These are phyloP conservation scores for Forbesichthys papilliferus DNA, from an alignment of 2,113 vertebrate genomes.

Conservation along the genomic window DNA sequence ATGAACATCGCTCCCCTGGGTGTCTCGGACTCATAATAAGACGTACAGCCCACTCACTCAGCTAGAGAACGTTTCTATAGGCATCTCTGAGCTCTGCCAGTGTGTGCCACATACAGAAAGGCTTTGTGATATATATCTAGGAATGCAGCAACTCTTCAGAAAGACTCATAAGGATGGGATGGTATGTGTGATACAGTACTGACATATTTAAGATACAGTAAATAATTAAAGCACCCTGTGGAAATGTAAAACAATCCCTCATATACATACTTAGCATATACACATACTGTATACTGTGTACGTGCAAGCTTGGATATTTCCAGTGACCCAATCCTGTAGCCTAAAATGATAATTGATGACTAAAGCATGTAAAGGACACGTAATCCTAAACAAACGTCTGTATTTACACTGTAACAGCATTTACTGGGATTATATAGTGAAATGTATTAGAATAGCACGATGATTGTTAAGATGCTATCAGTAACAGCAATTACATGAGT, in stretches of 20 bases:
- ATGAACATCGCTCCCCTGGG: conserved; percentile 3
- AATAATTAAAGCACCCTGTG: not conserved
- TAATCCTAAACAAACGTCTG: not conserved
- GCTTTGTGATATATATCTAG: conserved; percentile 32
- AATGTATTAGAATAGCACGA: conserved; percentile 1
- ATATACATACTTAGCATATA: too few species aligned
- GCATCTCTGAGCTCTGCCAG: conserved; percentile 12
- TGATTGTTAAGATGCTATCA: conserved; percentile 29
- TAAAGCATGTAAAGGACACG: not conserved
- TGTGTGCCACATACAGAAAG: conserved; percentile 4
- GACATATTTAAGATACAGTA: not conserved
- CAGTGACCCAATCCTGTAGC: too few species aligned
- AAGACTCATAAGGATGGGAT: not conserved
- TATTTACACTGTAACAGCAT: conserved; percentile 7
- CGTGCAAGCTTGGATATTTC: too few species aligned
- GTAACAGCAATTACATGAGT: conserved; percentile 7
- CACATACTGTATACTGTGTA: too few species aligned
- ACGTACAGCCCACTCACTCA: conserved; percentile 7
- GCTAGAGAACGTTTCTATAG: conserved; percentile 11
- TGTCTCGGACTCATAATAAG: conserved; percentile 24
- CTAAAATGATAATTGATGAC: too few species aligned
- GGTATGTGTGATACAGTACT: conserved; percentile 2
- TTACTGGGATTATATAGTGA: conserved; percentile 17
- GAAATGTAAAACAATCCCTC: too few species aligned
- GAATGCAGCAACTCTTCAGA: conserved; percentile 19